Base-by-base conservation (phyloP, 2,113 vertebrate genomes). In the Haemorhous mexicanus region DNA sequence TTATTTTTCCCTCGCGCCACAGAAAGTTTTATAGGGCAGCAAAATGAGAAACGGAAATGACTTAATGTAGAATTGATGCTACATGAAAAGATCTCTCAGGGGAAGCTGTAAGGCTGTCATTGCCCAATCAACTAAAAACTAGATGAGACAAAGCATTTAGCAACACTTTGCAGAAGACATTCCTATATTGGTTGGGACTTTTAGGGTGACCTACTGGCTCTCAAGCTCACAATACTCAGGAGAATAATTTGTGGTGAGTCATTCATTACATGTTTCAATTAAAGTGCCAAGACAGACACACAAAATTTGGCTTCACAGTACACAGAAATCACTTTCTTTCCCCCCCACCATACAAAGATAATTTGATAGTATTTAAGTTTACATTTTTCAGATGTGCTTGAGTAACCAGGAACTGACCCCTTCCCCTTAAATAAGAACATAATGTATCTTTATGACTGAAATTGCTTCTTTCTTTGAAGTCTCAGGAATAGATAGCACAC, bases 41-140 rank as follows among this genome's bases (percentile, higher is more conserved):
- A 92, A 61, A 90, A 97, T 93, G 90, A 93, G 92, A 96, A 96
- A 84, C 39, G 88, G 93, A 90, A 96, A 94, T 81, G 28, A 56
- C 56, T 94, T 92, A 72, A 91, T 87, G 83, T 84, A 41, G 58
- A 95, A 95, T 86, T 94, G 94, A 93, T 95, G 87, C 72, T 95
- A 96, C 77, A 26, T 94, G 87, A 96, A 94, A 91, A 96, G 93
- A 46, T 93, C 17, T 94, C 90, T 92, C 85, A 88, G 64, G 79
- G 84, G 90, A 95, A 74, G 72, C 26, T 49, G n/a, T 91, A 88
- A 91, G 85, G 61, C 79, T 95, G 85, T 95, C 92, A 92, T 90
- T 95, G 82, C 79, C 68, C 41, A 30, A 92, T 92, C 90, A 91
- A 50, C 52, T 93, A n/a, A 95, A 94, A 96, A 90, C 61, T 61